A percentile compares a stretch with the other conserved stretches of the same genome.
Evolutionary conservation across 2,888 invertebrate species (phyloP).

Genomic region (Thymelicus lineola): DNA sequence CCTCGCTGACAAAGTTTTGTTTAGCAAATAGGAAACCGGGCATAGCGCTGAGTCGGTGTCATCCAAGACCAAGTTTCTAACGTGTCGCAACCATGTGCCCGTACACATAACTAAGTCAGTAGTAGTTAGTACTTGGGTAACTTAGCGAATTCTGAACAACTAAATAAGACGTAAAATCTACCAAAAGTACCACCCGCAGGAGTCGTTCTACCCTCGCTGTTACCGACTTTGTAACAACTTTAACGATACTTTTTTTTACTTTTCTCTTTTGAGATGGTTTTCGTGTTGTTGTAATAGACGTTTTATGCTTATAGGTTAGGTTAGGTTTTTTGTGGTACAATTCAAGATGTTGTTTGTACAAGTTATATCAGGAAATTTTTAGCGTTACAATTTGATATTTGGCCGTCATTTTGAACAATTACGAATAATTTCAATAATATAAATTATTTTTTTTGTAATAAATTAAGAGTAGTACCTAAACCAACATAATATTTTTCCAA

Average conservation of each 20-base stretch:
- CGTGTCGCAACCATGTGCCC: constrained; percentile 22
- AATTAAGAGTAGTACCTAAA: no score
- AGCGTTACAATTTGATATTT: no score
- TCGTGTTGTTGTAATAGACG: constrained; percentile 21
- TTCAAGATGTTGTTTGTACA: background rate
- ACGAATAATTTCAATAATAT: no score
- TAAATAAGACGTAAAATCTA: constrained; percentile 51
- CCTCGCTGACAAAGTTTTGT: constrained; percentile 5
- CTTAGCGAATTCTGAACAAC: constrained; percentile 45
- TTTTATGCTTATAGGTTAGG: constrained; percentile 15
- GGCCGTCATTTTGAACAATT: no score
- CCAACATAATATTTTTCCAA: no score
- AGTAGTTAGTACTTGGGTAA: constrained; percentile 36
- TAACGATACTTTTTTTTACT: constrained; percentile 35
- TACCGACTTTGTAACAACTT: constrained; percentile 54
- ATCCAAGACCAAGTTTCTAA: constrained; percentile 29
- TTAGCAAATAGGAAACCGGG: constrained; percentile 22
- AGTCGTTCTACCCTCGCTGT: constrained; percentile 55
- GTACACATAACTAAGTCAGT: constrained; percentile 37
- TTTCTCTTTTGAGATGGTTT: constrained; percentile 21
- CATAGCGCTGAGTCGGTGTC: constrained; percentile 3
- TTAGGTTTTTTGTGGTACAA: background rate
- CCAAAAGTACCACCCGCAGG: constrained; percentile 65
- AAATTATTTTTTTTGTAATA: no score
- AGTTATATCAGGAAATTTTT: no score